Evolutionary conservation across 2,113 vertebrate genomes (phyloP).

Genomic region (Oryctolagus cuniculus): mOryCun1.1 NC_091442.1:103116501-103117000

Average conservation of each 20-base stretch:
- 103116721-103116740: not conserved
- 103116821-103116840: slow-evolving; percentile 1
- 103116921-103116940: slow-evolving; percentile 3
- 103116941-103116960: slow-evolving; percentile 31
- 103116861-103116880: not conserved
- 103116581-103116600: no score
- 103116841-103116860: not conserved
- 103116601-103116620: no score
- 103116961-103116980: slow-evolving; percentile 22
- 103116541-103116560: no score
- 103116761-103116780: not conserved
- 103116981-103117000: slow-evolving; percentile 17
- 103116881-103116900: not conserved
- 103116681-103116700: no score
- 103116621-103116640: no score
- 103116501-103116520: no score
- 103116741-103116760: not conserved
- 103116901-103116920: not conserved
- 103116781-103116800: slow-evolving; percentile 40
- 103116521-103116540: no score
- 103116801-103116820: not conserved
- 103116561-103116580: no score
- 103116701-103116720: slow-evolving; percentile 18
- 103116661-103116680: no score
- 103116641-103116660: no score